Evolutionary conservation across 2,888 invertebrate species (phyloP), one percentile per base, ranked within the genome.

Genomic region (Pycnomerus fuliginosus): DNA sequence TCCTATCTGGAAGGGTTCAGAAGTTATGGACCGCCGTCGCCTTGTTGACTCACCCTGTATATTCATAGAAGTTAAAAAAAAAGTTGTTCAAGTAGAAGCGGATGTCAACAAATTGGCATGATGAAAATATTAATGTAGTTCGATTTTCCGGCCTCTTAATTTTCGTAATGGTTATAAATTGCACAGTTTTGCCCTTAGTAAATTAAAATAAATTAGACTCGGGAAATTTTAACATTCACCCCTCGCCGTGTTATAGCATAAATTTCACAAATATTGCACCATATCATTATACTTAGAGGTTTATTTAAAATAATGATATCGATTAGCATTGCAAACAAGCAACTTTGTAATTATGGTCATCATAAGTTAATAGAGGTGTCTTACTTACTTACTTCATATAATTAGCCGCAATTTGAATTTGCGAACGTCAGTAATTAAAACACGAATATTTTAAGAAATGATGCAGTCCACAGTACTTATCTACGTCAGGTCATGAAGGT

Each of bases 281-380:
- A n/a, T n/a, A n/a, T n/a, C n/a, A n/a, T n/a, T n/a, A n/a, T n/a
- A n/a, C n/a, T n/a, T n/a, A n/a, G n/a, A n/a, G n/a, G n/a, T n/a
- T n/a, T n/a, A n/a, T n/a, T n/a, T n/a, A n/a, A n/a, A n/a, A n/a
- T n/a, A n/a, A n/a, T n/a, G 8, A 10, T 29, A 43, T 43, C 42
- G 36, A 43, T 43, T 43, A 43, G 25, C 31, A 20, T 36, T 43
- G 42, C 42, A 43, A 43, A 43, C 42, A 43, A 43, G 22, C 34
- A 20, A 16, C 16, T 11, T 2, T 7, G 13, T 43, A 36, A 43
- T 43, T 43, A 43, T 16, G 31, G 42, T 43, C 14, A 43, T 43
- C 25, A 31, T 25, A n/a, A 31, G 36, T 8, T 30, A 43, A 43
- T 36, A 43, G 35, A 35, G 36, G 42, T 43, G 42, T 43, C 36